Conservation (phyloP, 1,140 invertebrate species). For the Pogonognathellus flavescens region DNA sequence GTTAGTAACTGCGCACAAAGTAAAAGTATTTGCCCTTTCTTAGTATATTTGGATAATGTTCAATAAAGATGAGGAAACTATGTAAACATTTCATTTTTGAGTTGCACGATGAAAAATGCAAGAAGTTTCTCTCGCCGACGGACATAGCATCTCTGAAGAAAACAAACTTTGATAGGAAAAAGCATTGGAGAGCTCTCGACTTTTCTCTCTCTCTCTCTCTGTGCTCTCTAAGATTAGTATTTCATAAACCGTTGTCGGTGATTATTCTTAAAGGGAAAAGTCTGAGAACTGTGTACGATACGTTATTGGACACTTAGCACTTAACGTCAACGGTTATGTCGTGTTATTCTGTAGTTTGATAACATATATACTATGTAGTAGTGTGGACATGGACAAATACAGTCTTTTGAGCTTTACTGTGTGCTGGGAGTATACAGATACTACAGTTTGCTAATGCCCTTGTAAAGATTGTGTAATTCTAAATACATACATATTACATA, state of each 20-base stretch:
- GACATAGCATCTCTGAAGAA: too few species aligned
- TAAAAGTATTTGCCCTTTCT: too few species aligned
- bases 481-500: not conserved
- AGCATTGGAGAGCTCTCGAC: too few species aligned
- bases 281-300: not conserved
- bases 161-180: too few species aligned
- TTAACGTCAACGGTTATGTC: slow-evolving; percentile 36
- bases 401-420: not conserved
- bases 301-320: slow-evolving; percentile 29
- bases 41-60: too few species aligned
- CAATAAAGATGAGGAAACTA: too few species aligned
- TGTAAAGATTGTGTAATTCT: not conserved
- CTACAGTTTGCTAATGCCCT: slow-evolving; percentile 1
- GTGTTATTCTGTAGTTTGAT: slow-evolving; percentile 18
- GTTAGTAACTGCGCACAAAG: too few species aligned
- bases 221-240: not conserved
- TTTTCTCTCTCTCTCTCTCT: too few species aligned
- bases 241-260: slow-evolving; percentile 20
- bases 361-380: not conserved
- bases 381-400: not conserved
- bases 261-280: slow-evolving; percentile 16
- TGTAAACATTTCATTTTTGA: too few species aligned
- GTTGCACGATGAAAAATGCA: too few species aligned
- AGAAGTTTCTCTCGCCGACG: too few species aligned
- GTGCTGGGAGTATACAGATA: not conserved